Conservation (phyloP, 2,888 invertebrate species). For the Aphrophora alni region DNA sequence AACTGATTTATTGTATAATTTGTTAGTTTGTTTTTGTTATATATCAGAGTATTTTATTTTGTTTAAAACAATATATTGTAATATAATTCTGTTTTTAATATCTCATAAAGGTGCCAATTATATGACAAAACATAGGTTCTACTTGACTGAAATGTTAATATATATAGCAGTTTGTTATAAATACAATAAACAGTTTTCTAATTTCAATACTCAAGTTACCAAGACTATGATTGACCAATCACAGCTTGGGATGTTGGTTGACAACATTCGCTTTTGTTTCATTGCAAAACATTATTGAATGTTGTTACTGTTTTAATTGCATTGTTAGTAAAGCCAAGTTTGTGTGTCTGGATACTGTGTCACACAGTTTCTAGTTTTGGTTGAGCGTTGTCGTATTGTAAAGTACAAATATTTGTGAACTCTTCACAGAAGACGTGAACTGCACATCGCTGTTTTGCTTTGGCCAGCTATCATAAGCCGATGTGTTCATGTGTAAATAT, state of each 20-base stretch:
- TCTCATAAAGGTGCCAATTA: constrained; percentile 12
- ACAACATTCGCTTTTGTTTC: constrained; percentile 17
- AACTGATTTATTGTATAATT: background rate
- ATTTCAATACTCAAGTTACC: constrained; percentile 39
- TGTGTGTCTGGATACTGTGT: constrained; percentile 13
- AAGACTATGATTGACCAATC: constrained; percentile 27
- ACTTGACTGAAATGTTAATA: constrained; percentile 40
- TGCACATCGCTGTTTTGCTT: constrained; percentile 40
- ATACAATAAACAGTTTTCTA: constrained; percentile 35
- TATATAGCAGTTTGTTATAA: constrained; percentile 38
- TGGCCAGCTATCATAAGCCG: constrained; percentile 24
- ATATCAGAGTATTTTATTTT: background rate
- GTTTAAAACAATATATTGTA: background rate
- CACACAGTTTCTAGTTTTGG: background rate
- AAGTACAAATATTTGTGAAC: constrained; percentile 34
- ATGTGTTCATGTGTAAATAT: constrained; percentile 23
- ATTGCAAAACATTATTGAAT: constrained; percentile 8
- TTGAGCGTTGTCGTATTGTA: background rate
- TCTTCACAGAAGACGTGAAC: constrained; percentile 9
- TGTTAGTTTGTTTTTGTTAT: background rate
- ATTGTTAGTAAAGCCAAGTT: constrained; percentile 33
- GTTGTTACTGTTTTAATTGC: constrained; percentile 29
- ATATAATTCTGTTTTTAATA: background rate
- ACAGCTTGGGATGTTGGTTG: background rate
- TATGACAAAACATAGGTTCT: constrained; percentile 29